phyloP scores from a whole-genome alignment of 2,888 invertebrate species.

The Lepetodrilus schrolli region DNA sequence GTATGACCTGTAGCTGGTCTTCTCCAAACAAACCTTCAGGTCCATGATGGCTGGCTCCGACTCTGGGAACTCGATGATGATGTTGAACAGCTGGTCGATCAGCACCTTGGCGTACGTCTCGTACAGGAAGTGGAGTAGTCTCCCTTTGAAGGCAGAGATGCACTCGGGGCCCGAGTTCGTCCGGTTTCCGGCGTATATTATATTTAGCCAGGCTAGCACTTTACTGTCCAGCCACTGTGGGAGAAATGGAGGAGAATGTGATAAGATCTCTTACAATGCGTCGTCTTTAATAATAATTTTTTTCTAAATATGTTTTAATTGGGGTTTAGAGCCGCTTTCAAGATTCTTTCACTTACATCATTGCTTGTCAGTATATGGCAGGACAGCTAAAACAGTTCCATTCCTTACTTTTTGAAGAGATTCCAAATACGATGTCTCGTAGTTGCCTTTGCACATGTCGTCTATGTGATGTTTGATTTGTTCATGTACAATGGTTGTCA shows the following conservation, averaged over 20 bases:
- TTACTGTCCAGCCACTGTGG: conserved; percentile 88
- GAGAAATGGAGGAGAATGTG: too few relatives aligned
- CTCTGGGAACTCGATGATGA: conserved; percentile 97
- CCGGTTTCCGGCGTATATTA: conserved; percentile 80
- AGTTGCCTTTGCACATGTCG: conserved; percentile 88
- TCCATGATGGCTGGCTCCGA: conserved; percentile 94
- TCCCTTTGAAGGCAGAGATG: conserved; percentile 69
- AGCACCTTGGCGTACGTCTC: conserved; percentile 91
- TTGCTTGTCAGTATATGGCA: too few relatives aligned
- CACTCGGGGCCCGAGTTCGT: conserved; percentile 56
- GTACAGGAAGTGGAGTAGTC: conserved; percentile 86
- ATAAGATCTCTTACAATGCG: too few relatives aligned
- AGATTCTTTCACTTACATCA: too few relatives aligned
- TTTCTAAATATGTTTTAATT: too few relatives aligned
- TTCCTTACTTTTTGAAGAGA: conserved; percentile 82
- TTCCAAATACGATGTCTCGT: conserved; percentile 87
- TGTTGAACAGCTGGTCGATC: conserved; percentile 94
- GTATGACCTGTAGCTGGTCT: conserved; percentile 84
- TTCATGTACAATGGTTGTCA: conserved; percentile 88
- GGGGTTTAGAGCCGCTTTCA: too few relatives aligned
- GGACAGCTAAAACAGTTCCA: too few relatives aligned
- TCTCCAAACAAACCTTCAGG: conserved; percentile 87
- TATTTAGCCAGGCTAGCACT: conserved; percentile 89
- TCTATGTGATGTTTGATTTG: conserved; percentile 90
- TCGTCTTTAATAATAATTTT: too few relatives aligned